These are phyloP conservation scores for Puffinus mauretanicus DNA, from an alignment of 2,113 vertebrate genomes.

Conservation along the genomic window DNA sequence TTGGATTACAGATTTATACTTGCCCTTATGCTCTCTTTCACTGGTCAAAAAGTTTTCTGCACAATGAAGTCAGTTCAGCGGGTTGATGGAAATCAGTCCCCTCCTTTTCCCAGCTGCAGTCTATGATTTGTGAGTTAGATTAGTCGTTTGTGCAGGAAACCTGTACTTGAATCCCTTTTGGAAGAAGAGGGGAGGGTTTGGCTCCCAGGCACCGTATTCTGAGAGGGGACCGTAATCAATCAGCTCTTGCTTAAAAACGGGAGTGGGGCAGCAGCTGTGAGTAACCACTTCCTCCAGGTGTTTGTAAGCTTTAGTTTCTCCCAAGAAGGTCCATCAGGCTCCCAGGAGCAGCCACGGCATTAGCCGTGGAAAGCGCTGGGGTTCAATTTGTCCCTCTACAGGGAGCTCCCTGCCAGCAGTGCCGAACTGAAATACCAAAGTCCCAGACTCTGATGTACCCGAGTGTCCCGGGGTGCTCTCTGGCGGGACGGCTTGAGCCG, in stretches of 20 bases:
- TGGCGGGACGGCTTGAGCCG: neutral
- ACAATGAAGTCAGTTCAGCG: neutral
- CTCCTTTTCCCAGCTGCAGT: neutral
- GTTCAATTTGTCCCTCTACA: neutral
- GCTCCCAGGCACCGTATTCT: neutral
- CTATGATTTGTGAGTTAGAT: neutral
- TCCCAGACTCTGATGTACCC: fast-evolving
- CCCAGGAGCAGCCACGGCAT: neutral
- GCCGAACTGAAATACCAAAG: neutral
- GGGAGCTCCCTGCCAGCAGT: neutral
- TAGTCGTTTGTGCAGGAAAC: neutral
- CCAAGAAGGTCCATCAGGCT: neutral
- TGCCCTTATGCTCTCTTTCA: neutral
- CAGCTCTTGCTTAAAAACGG: neutral
- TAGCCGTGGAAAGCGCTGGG: neutral
- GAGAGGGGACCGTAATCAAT: neutral
- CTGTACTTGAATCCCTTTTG: neutral
- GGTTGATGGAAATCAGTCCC: neutral
- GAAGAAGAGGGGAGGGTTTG: neutral
- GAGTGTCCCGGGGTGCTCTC: fast-evolving
- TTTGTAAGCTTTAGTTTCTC: neutral
- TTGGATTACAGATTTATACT: neutral
- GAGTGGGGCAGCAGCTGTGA: neutral
- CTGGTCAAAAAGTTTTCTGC: neutral
- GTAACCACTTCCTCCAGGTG: neutral